Conservation (phyloP, 2,797 vertebrate genomes). For the Catamblyrhynchus diadema region DNA sequence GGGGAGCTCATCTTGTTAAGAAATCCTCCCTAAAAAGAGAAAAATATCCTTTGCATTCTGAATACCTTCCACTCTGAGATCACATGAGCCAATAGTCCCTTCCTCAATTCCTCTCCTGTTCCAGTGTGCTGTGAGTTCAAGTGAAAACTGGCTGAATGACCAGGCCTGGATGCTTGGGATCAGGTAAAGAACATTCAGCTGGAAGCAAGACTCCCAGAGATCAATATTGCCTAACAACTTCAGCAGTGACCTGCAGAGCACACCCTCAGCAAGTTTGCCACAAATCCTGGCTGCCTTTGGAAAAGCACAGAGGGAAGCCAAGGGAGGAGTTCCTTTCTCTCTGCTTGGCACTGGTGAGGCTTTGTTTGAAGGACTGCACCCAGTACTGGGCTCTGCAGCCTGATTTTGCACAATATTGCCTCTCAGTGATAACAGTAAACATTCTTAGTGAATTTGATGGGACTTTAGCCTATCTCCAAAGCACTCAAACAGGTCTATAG, state of each 20-base stretch:
- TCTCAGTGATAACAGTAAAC: background rate
- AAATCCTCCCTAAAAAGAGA: background rate
- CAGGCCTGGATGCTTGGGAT: background rate
- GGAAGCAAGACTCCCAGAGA: background rate
- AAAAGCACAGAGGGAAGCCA: background rate
- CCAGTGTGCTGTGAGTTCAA: background rate
- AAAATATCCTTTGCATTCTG: background rate
- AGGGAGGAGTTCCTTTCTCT: background rate
- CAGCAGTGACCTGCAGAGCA: background rate
- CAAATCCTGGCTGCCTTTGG: background rate
- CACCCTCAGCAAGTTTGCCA: background rate
- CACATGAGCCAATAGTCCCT: background rate
- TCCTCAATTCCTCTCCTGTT: background rate
- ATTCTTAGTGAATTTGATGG: background rate
- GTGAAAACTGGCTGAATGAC: background rate
- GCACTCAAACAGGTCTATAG: background rate
- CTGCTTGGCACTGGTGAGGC: background rate
- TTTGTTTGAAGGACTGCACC: background rate
- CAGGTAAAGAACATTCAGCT: background rate
- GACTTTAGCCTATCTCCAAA: background rate
- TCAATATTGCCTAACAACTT: background rate
- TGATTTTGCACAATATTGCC: background rate
- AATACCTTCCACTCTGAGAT: background rate
- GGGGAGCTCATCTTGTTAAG: background rate
- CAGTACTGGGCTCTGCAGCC: background rate